Conservation (phyloP, 2,113 vertebrate genomes). For the Odobenus rosmarus region DNA sequence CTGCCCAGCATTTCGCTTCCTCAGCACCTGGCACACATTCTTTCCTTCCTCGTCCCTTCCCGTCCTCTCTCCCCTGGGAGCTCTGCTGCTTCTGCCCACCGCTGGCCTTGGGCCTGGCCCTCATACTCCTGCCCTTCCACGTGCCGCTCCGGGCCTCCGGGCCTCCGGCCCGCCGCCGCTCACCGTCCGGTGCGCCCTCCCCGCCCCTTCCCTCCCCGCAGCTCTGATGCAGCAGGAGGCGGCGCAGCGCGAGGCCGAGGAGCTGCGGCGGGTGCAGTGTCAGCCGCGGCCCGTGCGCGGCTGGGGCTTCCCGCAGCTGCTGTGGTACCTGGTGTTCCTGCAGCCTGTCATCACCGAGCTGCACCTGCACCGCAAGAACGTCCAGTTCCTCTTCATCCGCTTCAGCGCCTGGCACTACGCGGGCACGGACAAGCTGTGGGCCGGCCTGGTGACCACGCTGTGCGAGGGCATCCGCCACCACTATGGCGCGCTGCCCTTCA, state of each 20-base stretch:
- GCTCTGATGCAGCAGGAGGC: slow-evolving; percentile 85
- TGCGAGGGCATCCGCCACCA: slow-evolving; percentile 87
- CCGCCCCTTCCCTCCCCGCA: background rate
- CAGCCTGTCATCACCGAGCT: slow-evolving; percentile 87
- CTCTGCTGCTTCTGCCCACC: background rate
- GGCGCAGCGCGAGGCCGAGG: slow-evolving; percentile 62
- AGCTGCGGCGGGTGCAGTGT: slow-evolving; percentile 45
- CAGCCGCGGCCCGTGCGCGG: slow-evolving; percentile 66
- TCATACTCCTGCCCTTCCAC: fast-evolving
- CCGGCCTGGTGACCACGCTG: slow-evolving; percentile 92
- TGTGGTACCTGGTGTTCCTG: slow-evolving; percentile 91
- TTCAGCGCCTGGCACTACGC: slow-evolving; percentile 98
- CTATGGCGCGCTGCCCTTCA: slow-evolving; percentile 91
- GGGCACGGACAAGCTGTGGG: slow-evolving; percentile 96
- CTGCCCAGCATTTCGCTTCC: background rate
- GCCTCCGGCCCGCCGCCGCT: fast-evolving
- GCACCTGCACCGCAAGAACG: slow-evolving; percentile 86
- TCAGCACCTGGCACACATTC: background rate
- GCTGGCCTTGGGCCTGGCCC: background rate
- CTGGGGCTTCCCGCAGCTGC: slow-evolving; percentile 76
- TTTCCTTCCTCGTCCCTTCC: background rate
- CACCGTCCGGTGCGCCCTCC: fast-evolving
- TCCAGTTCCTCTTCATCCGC: slow-evolving; percentile 91
- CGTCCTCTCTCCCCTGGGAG: background rate
- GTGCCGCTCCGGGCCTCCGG: background rate